Conservation (phyloP, 2,113 vertebrate species). For the Antechinus stuartii region DNA sequence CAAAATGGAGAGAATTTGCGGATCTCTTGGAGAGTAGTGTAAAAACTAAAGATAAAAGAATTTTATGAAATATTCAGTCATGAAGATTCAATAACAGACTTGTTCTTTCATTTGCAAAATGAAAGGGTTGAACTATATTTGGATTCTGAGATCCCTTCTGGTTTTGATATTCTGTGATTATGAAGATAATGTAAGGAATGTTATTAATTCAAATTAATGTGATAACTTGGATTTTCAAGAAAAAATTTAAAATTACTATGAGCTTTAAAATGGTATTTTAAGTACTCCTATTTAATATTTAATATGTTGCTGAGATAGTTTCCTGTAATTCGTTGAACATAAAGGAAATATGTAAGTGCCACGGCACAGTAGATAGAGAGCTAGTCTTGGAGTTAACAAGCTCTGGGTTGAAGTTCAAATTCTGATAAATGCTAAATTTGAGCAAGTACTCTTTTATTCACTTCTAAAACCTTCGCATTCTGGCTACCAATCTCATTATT, state of each 20-base stretch:
- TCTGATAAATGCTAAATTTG: neutral
- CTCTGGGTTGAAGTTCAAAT: too few species aligned
- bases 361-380: neutral
- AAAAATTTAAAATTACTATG: neutral
- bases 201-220: neutral
- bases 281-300: neutral
- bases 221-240: neutral
- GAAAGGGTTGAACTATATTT: neutral
- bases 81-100: neutral
- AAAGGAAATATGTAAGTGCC: neutral
- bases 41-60: conserved; percentile 17
- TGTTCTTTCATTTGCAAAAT: neutral
- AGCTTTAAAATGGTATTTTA: neutral
- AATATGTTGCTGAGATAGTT: neutral
- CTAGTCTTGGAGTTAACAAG: neutral
- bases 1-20: neutral
- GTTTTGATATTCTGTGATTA: neutral
- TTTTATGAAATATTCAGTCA: neutral
- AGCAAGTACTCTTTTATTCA: neutral
- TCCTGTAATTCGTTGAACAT: neutral
- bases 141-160: neutral
- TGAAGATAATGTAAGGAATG: neutral
- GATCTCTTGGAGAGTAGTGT: conserved; percentile 35
- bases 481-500: neutral
- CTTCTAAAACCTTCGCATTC: neutral